Base-by-base conservation (phyloP, 92 coral and sea anemone genomes). In the Isaurus tuberculatus region DNA sequence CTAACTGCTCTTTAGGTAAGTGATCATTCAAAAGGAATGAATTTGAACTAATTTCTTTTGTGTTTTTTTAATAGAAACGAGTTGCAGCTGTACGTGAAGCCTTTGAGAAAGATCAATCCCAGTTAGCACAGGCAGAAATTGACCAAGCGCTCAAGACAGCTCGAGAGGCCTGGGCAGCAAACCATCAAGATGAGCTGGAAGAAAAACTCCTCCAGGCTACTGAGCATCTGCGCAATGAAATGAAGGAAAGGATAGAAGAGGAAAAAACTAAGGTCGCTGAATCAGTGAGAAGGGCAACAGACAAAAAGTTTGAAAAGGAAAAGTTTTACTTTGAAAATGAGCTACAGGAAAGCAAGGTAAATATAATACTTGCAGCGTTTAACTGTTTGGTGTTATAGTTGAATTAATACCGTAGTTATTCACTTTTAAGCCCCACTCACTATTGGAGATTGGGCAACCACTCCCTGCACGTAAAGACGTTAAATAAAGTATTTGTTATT, bases 131-230 rank as follows among this genome's bases (percentile, higher is more conserved):
- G 37, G 85, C 73, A 48, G 98, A 91, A 80, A 78, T 92, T 68
- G 95, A 93, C 90, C 93, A 93, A 14, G 95, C 98, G 3, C 89
- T 93, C 67, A 89, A 83, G 57, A 84, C 91, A 79, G 94, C 97
- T 36, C 86, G 94, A 71, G 94, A 93, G 81, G 90, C 94, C 86
- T 93, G 97, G 97, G 89, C 93, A n/a, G 91, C 89, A 17, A 86
- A 84, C 51, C 74, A 85, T 70, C 89, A 91, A 66, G 86, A 85
- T 40, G 97, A 89, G 75, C 5, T 94, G 22, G 98, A 92, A 67
- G 88, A 91, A 63, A 92, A 91, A n/a, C 89, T 90, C 40, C 68
- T 48, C 14, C 86, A 89, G 65, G 90, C 88, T 60, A 93, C 90
- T 49, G 87, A 80, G 70, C 88, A 80, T 43, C 77, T 83, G 74